phyloP scores from a whole-genome alignment of 2,888 invertebrate species.

The Caradrina clavipalpis region DNA sequence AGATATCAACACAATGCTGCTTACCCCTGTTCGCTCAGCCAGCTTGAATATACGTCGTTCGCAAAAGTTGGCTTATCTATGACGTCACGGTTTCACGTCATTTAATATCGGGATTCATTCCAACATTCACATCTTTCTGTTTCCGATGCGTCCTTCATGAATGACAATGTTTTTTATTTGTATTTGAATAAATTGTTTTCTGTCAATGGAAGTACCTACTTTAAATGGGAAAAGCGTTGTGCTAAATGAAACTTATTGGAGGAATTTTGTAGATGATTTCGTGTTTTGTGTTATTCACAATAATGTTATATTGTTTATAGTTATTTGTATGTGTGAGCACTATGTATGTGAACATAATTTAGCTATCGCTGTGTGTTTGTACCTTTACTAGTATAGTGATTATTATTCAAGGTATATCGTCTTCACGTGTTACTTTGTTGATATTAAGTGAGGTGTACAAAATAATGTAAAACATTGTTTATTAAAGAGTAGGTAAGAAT shows the following conservation, averaged over 20 bases:
- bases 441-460: too few species aligned
- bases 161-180: constrained; percentile 29
- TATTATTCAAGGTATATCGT: too few species aligned
- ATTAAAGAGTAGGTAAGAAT: too few species aligned
- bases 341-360: too few species aligned
- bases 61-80: constrained; percentile 73
- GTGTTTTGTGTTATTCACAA: not conserved
- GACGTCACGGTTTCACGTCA: constrained; percentile 62
- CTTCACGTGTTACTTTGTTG: too few species aligned
- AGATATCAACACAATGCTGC: constrained; percentile 55
- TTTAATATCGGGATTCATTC: constrained; percentile 56
- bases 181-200: constrained; percentile 47
- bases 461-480: too few species aligned
- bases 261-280: not conserved
- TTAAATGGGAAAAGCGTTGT: not conserved
- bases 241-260: not conserved
- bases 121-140: constrained; percentile 57
- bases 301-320: not conserved
- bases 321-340: too few species aligned
- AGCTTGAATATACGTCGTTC: constrained; percentile 53
- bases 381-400: too few species aligned
- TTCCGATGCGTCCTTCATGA: constrained; percentile 63
- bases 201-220: constrained; percentile 13
- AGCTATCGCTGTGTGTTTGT: too few species aligned
- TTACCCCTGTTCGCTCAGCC: constrained; percentile 42